Base-by-base conservation (phyloP, 2,797 vertebrate species). In the Otolemur crassicaudatus region DNA sequence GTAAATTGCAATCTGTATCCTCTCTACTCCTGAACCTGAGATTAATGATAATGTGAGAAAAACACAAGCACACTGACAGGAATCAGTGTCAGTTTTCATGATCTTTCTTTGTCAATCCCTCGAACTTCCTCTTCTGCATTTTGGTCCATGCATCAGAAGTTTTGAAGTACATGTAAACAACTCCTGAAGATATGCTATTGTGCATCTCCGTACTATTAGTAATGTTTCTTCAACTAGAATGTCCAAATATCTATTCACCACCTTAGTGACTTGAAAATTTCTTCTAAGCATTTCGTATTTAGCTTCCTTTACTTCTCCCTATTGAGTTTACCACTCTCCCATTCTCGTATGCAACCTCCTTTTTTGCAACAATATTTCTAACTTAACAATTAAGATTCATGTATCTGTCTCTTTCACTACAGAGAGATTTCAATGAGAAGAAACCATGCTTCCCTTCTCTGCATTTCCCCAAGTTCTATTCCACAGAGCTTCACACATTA, bases 171-270 rank as follows among this genome's bases (percentile, higher is more conserved):
- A 19, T 17, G 16, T 12, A 65, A 83, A 75, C 5, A 81, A 4
- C 4, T 65, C 27, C 29, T 43, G 11, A 83, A 83, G n/a, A 49
- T 25, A 17, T 20, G 12, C 53, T 58, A 1, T 65, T 90, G 40
- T 49, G 20, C 76, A 22, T 43, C 12, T 84, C 23, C 17, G 29
- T 23, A 25, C 12, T 65, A 34, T 43, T 65, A 63, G 2, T 65
- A 2, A 80, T 65, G 31, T 63, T 92, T 73, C 43, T 96, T 94
- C 81, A 65, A 65, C 34, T 77, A 49, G 25, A 79, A 81, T 91
- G 34, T 43, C 86, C n/a, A 43, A 34, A 7, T 31, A 34, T 63
- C 49, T 63, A 37, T 12, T 92, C 31, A 34, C 61, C 12, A 69
- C 25, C 7, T 83, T 61, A 25, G 53, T 72, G n/a, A 77, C 17